A percentile compares a stretch with the other conserved stretches of the same genome.
These are phyloP conservation scores for Megaceryle maxima DNA, from an alignment of 2,113 vertebrate species.

Conservation along the genomic window DNA sequence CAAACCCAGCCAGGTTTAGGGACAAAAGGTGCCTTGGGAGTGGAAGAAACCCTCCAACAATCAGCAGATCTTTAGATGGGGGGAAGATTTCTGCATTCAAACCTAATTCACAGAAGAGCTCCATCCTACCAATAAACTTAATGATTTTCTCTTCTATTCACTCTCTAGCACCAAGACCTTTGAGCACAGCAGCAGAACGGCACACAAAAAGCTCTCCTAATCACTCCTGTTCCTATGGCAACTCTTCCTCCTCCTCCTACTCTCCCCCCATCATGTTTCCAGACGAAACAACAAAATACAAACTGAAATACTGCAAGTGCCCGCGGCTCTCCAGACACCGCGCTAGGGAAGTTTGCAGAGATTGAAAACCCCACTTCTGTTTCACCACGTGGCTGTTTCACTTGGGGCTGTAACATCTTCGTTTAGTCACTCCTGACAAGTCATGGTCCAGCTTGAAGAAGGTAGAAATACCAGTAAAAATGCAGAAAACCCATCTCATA, in stretches of 20 bases:
- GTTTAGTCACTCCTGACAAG: not conserved
- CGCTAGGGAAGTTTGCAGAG: not conserved
- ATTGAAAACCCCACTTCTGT: not conserved
- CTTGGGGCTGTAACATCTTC: not conserved
- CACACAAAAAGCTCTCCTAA: slow-evolving; percentile 45
- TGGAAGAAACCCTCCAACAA: not conserved
- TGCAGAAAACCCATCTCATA: not conserved
- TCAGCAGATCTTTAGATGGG: not conserved
- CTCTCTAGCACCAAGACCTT: slow-evolving; percentile 4
- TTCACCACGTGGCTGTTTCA: not conserved
- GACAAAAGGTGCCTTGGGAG: not conserved
- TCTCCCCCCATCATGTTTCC: slow-evolving; percentile 26
- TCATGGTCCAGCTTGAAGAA: not conserved
- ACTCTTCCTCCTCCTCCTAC: slow-evolving; percentile 59
- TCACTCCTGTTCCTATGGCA: slow-evolving; percentile 56
- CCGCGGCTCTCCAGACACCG: not conserved
- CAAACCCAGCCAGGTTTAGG: not conserved
- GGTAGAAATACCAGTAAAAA: not conserved
- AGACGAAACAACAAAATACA: slow-evolving; percentile 50
- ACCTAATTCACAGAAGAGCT: not conserved
- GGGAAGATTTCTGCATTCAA: not conserved
- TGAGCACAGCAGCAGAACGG: not conserved
- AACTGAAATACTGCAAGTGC: not conserved
- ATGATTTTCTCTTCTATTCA: not conserved
- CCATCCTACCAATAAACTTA: not conserved